These are phyloP conservation scores for Pollenia angustigena DNA, from an alignment of 2,888 invertebrate species.

Conservation along the genomic window DNA sequence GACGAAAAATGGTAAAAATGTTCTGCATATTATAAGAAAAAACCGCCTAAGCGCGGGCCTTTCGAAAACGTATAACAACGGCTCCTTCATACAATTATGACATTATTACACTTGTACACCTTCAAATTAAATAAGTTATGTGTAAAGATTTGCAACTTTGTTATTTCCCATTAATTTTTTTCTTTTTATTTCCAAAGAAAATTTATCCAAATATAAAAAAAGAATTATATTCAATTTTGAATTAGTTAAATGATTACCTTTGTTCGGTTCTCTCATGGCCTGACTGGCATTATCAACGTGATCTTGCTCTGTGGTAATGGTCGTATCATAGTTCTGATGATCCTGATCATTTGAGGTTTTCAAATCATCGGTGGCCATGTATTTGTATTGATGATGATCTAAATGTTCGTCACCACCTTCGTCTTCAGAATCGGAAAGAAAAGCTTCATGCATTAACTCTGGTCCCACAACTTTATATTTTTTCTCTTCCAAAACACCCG, in stretches of 20 bases:
- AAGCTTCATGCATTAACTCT: constrained; percentile 99
- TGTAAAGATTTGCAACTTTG: no score
- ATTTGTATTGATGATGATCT: constrained; percentile 89
- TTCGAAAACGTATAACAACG: no score
- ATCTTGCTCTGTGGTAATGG: constrained; percentile 86
- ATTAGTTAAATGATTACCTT: constrained; percentile 35
- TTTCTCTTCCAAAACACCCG: constrained; percentile 90
- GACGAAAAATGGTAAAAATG: no score
- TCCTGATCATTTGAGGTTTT: constrained; percentile 87
- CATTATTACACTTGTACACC: no score
- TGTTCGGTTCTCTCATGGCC: constrained; percentile 66
- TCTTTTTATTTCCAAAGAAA: no score
- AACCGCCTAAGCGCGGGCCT: no score
- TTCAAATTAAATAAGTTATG: no score
- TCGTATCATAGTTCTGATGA: constrained; percentile 89
- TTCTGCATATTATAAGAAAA: no score
- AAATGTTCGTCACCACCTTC: constrained; percentile 92
- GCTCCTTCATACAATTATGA: no score
- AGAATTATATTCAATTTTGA: not conserved
- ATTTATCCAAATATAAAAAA: not conserved
- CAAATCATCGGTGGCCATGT: constrained; percentile 93
- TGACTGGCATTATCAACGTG: constrained; percentile 63
- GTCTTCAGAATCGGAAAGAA: constrained; percentile 99
- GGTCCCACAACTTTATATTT: constrained; percentile 99
- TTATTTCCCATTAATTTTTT: no score